Percentiles rank a stretch among this genome's conserved stretches.
Evolutionary conservation across 2,113 vertebrate species (phyloP).

Genomic region (Chlorodrepanis virens): DNA sequence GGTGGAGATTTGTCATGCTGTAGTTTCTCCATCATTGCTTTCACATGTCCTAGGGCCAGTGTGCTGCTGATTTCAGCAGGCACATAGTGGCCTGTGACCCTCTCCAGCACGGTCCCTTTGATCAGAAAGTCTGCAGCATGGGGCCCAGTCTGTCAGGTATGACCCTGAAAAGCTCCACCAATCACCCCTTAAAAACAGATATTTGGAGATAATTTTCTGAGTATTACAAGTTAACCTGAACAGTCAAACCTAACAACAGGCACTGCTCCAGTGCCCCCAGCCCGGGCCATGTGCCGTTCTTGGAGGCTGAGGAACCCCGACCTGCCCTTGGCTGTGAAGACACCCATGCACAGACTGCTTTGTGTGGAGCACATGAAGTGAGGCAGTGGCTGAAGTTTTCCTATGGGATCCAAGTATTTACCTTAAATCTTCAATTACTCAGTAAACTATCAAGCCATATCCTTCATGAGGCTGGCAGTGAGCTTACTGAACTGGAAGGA

Average conservation of each 20-base stretch:
- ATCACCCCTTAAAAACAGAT: fast-evolving
- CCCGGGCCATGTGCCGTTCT: fast-evolving
- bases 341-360: not conserved
- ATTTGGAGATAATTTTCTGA: not conserved
- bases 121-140: not conserved
- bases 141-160: not conserved
- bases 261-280: not conserved
- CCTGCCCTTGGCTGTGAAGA: not conserved
- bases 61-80: not conserved
- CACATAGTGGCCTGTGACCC: not conserved
- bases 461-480: not conserved
- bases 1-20: not conserved
- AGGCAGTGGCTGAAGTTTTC: not conserved
- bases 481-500: not conserved
- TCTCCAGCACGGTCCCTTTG: not conserved
- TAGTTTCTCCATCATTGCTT: not conserved
- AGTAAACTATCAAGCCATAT: not conserved
- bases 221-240: not conserved
- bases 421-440: not conserved
- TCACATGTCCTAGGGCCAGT: not conserved
- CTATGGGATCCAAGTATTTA: not conserved
- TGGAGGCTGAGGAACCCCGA: fast-evolving
- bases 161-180: not conserved
- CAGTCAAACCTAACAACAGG: not conserved
- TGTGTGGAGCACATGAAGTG: not conserved